phyloP scores from a whole-genome alignment of 2,113 vertebrate genomes.

The Misgurnus mizolepis region DNA sequence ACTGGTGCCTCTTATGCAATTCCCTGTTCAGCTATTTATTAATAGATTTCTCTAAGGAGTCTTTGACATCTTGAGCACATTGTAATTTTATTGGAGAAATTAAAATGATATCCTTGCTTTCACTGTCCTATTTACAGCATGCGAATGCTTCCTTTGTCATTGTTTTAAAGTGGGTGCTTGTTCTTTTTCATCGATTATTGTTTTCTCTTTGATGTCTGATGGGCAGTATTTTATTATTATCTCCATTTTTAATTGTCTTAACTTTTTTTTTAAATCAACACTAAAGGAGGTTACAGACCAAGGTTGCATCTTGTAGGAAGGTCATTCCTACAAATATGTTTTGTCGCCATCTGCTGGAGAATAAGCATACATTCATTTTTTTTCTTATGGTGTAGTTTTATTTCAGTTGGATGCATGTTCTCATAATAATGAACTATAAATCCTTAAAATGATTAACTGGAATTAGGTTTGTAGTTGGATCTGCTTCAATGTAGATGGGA shows the following conservation, averaged over 20 bases:
- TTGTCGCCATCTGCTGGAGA: conserved; percentile 43
- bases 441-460: conserved; percentile 1
- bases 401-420: neutral
- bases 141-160: neutral
- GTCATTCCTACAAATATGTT: neutral
- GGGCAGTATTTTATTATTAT: conserved; percentile 46
- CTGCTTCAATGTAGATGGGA: neutral
- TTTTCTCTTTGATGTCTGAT: conserved; percentile 45
- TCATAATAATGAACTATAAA: neutral
- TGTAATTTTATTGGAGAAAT: conserved; percentile 39
- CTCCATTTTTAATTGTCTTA: conserved; percentile 40
- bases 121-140: conserved; percentile 26
- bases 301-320: neutral
- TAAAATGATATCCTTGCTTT: conserved; percentile 16
- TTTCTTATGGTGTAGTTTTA: neutral
- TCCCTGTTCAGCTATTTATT: conserved; percentile 12
- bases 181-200: conserved; percentile 3
- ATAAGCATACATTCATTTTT: neutral
- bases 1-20: conserved; percentile 33
- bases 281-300: conserved; percentile 16
- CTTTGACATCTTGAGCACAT: conserved; percentile 58
- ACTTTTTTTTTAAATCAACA: conserved; percentile 9
- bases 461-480: neutral
- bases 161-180: conserved; percentile 15
- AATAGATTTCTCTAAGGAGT: conserved; percentile 69